phyloP scores from a whole-genome alignment of 2,888 invertebrate species.

The Agonopterix alstromeriana region DNA sequence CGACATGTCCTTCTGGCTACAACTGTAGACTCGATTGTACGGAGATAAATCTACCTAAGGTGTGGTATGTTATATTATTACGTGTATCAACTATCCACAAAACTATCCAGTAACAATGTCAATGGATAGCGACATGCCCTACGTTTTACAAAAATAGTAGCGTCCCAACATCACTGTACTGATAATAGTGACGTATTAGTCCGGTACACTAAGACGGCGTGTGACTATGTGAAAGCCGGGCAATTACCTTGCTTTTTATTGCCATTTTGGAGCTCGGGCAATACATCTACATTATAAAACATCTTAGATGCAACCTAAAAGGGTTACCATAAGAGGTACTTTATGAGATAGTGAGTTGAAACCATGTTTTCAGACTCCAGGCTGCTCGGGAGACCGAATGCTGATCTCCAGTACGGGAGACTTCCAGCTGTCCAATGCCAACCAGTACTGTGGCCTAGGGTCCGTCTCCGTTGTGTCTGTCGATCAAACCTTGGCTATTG shows the following conservation, averaged over 20 bases:
- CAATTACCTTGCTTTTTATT: too few relatives aligned
- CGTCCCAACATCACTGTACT: too few relatives aligned
- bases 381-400: constrained; percentile 65
- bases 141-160: too few relatives aligned
- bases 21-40: constrained; percentile 64
- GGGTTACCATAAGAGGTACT: too few relatives aligned
- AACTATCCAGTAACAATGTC: too few relatives aligned
- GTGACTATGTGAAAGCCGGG: too few relatives aligned
- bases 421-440: constrained; percentile 44
- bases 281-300: constrained; percentile 19
- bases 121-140: too few relatives aligned
- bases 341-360: not conserved
- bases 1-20: constrained; percentile 47
- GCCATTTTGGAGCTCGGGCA: too few relatives aligned
- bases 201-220: too few relatives aligned
- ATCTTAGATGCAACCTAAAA: too few relatives aligned
- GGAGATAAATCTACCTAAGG: constrained; percentile 61
- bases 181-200: too few relatives aligned
- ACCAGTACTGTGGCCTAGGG: constrained; percentile 74
- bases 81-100: not conserved
- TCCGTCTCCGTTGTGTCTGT: constrained; percentile 26
- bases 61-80: constrained; percentile 20
- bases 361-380: constrained; percentile 46
- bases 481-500: constrained; percentile 23
- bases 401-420: constrained; percentile 71